These are phyloP conservation scores for Zygogramma bicolorata DNA, from an alignment of 2,888 invertebrate genomes.

Conservation along the genomic window DNA sequence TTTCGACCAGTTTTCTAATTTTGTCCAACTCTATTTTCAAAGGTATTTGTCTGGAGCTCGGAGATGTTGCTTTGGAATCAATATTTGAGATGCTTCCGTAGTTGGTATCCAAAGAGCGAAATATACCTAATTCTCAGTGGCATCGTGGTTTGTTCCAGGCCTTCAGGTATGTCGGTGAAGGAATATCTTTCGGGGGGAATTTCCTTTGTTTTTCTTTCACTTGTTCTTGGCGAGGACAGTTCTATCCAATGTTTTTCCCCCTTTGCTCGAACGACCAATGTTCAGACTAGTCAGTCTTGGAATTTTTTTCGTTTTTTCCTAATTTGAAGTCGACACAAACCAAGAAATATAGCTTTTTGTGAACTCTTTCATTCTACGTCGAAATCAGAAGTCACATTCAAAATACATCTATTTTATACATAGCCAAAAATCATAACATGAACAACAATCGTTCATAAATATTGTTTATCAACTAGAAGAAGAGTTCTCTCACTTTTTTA, in stretches of 20 bases:
- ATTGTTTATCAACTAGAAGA: too few species aligned
- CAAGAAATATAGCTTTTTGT: neutral
- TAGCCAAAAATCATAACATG: too few species aligned
- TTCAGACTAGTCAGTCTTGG: neutral
- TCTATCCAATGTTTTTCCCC: neutral
- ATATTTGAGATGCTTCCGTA: neutral
- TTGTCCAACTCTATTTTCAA: neutral
- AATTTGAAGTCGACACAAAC: neutral
- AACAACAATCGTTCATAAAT: too few species aligned
- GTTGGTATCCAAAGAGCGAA: neutral
- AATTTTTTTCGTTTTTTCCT: neutral
- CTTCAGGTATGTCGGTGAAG: too few species aligned
- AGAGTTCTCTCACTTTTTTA: too few species aligned
- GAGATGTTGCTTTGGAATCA: neutral
- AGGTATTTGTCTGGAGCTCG: neutral
- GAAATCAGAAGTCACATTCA: too few species aligned
- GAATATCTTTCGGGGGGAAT: neutral
- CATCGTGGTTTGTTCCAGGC: neutral
- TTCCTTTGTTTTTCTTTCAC: neutral
- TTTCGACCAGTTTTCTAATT: neutral
- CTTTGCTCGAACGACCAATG: slow-evolving; percentile 1
- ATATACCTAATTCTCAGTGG: too few species aligned
- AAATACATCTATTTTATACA: too few species aligned
- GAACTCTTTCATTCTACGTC: neutral
- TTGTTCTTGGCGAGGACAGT: neutral